These are phyloP conservation scores for Stichopus horrens DNA, from an alignment of 53 echinoderm and acorn worm genomes.

Conservation along the genomic window DNA sequence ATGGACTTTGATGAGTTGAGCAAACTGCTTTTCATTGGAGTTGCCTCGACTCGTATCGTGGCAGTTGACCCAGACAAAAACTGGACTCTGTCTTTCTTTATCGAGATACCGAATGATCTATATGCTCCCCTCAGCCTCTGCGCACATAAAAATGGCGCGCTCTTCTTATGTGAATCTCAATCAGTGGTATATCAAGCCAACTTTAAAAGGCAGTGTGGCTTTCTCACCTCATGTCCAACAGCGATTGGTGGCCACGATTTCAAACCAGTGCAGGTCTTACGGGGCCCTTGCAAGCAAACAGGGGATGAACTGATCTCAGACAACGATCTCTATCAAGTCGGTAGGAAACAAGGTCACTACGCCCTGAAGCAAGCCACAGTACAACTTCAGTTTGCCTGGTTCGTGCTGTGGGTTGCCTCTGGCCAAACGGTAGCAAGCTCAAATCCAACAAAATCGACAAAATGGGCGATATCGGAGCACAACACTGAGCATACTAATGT, in stretches of 20 bases:
- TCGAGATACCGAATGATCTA: slow-evolving; percentile 30
- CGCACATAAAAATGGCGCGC: slow-evolving; percentile 20
- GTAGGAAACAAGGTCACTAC: slow-evolving; percentile 37
- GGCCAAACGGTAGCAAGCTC: neutral
- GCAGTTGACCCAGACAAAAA: slow-evolving; percentile 23
- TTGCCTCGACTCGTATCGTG: neutral
- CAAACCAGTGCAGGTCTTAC: slow-evolving; percentile 8
- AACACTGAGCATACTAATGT: slow-evolving; percentile 15
- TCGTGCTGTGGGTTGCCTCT: slow-evolving; percentile 22
- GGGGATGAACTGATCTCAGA: slow-evolving; percentile 3
- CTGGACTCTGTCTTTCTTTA: slow-evolving; percentile 16
- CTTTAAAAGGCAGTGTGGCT: slow-evolving; percentile 42
- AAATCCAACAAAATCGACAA: neutral
- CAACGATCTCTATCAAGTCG: slow-evolving; percentile 15
- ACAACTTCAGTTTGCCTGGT: slow-evolving; percentile 39
- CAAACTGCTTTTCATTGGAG: slow-evolving; percentile 38
- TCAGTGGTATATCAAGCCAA: slow-evolving; percentile 39
- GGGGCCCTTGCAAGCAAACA: neutral
- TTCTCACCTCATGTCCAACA: slow-evolving; percentile 18
- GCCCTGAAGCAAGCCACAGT: slow-evolving; percentile 11
- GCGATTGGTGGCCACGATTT: slow-evolving; percentile 33
- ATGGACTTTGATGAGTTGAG: slow-evolving; percentile 35
- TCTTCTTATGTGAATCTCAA: slow-evolving; percentile 38
- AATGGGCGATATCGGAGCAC: slow-evolving; percentile 39
- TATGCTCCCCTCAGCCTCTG: slow-evolving; percentile 17